Base-by-base conservation (phyloP, 2,113 vertebrate genomes). In the Prionailurus viverrinus region DNA sequence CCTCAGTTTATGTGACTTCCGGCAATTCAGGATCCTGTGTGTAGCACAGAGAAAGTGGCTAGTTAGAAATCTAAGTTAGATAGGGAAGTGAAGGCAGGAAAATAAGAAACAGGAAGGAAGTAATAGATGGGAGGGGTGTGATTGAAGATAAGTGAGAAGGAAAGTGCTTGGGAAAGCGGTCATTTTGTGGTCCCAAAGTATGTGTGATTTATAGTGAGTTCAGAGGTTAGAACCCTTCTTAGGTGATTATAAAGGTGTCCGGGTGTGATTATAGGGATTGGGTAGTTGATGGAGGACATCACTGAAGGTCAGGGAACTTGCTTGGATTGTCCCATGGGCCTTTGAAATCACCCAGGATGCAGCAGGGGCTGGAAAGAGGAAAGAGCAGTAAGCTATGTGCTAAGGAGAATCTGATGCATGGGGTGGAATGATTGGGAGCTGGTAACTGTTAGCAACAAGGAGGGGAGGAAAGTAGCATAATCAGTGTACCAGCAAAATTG, bases 161-260 rank as follows among this genome's bases (percentile, higher is more conserved):
- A 82, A 94, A 95, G 79, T 73, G 48, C n/a, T 84, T 91, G 31
- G n/a, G 74, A 92, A 87, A 95, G 91, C 79, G 36, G 4, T 16
- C 41, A 51, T 92, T 83, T 39, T 89, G 69, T 97, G 45, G 58
- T 86, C 36, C 65, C 58, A 41, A 2, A 69, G 73, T 79, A 23
- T 29, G n/a, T 48, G 41, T 31, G 41, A 78, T 78, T 80, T 48
- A 21, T 3, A 92, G 61, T 53, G 14, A 94, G 63, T 84, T 91
- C 93, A 94, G 83, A 91, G 65, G 65, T 69, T 48, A 76, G 82
- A 97, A 51, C 36, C 33, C 51, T 89, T 95, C 45, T 81, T 71
- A 76, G 66, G 73, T 89, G 58, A 82, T 82, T 81, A 15, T 69
- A 71, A 90, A 41, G 27, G 39, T 90, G 14, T 90, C 48, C 58